phyloP scores from a whole-genome alignment of 2,888 invertebrate genomes.

The Mythimna lalbum region DNA sequence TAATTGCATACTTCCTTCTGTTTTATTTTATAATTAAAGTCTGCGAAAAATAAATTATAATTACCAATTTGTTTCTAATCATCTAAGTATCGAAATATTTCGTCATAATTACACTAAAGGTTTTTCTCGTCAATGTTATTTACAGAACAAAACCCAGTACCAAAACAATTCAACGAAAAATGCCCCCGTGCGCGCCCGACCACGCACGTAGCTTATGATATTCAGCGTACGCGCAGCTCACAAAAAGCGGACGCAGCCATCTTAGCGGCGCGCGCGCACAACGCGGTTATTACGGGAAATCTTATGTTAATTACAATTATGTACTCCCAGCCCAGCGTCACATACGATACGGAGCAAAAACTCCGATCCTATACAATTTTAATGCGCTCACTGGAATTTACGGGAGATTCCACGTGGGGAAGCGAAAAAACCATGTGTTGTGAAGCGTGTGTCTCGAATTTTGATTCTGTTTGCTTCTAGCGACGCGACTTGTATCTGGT shows the following conservation, averaged over 20 bases:
- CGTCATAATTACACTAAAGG: neutral
- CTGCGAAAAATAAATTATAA: no score
- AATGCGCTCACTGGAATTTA: conserved; percentile 86
- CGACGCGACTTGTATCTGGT: conserved; percentile 28
- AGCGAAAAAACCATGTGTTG: conserved; percentile 79
- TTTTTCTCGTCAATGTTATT: accelerated
- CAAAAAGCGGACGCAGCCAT: conserved; percentile 85
- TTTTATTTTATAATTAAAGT: no score
- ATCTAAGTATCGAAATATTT: neutral
- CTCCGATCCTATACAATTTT: conserved; percentile 86
- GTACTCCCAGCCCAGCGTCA: conserved; percentile 71
- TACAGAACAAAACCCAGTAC: conserved; percentile 9
- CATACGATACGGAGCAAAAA: conserved; percentile 82
- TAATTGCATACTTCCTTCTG: neutral
- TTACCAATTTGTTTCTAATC: neutral
- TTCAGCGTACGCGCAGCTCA: conserved; percentile 83
- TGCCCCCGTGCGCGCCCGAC: conserved; percentile 75
- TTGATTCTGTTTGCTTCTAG: conserved; percentile 71
- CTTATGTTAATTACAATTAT: conserved; percentile 87
- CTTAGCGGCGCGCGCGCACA: conserved; percentile 81
- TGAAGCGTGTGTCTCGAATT: conserved; percentile 78
- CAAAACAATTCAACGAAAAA: conserved; percentile 72
- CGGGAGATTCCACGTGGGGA: conserved; percentile 81
- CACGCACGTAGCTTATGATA: conserved; percentile 84
- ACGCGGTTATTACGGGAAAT: conserved; percentile 86